Percentiles rank a stretch among this genome's conserved stretches.
These are phyloP conservation scores for Anser cygnoides DNA, from an alignment of 2,113 vertebrate species.

Conservation along the genomic window DNA sequence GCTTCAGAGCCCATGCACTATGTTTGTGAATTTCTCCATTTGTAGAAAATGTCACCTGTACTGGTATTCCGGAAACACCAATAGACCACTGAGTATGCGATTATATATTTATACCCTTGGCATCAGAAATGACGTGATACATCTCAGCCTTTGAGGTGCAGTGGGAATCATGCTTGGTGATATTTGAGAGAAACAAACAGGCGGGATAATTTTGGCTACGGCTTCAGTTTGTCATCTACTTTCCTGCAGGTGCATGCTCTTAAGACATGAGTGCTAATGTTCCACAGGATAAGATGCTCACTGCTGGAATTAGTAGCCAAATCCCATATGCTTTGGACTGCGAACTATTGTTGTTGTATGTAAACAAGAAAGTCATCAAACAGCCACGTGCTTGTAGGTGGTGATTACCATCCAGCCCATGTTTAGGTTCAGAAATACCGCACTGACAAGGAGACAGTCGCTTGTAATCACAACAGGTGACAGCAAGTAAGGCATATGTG, in stretches of 20 bases:
- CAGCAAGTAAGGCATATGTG: neutral
- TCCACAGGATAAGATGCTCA: neutral
- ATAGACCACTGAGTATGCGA: neutral
- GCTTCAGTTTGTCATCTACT: neutral
- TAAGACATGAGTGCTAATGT: neutral
- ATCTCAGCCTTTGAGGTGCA: neutral
- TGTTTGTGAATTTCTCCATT: neutral
- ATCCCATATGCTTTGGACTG: neutral
- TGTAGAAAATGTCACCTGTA: neutral
- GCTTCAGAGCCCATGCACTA: fast-evolving
- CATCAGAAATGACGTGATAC: neutral
- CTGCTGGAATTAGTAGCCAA: neutral
- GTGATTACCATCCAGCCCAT: neutral
- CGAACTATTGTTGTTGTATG: neutral
- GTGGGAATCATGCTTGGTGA: neutral
- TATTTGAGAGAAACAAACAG: neutral
- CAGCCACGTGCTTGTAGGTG: no score
- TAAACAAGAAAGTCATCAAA: neutral
- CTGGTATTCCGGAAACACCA: neutral
- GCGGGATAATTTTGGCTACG: neutral
- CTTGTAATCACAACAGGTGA: fast-evolving
- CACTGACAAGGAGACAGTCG: neutral
- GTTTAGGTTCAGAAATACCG: neutral
- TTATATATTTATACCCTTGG: neutral
- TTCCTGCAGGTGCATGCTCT: neutral